phyloP scores from a whole-genome alignment of 2,113 vertebrate species.

The Dasyprocta punctata region DNA sequence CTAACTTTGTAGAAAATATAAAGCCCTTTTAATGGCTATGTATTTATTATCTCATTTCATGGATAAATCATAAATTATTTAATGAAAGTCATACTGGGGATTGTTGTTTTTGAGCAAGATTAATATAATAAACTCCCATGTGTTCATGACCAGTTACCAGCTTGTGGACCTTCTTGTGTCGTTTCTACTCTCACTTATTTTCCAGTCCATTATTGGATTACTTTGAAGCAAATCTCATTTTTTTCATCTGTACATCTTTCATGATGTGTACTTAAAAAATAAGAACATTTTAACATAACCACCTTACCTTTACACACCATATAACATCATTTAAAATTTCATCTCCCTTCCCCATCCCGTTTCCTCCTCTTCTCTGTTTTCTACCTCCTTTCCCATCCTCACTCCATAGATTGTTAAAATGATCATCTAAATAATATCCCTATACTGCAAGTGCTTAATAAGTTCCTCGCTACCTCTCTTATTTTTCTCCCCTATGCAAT shows the following conservation, averaged over 20 bases:
- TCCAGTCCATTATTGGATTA: background rate
- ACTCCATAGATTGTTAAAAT: background rate
- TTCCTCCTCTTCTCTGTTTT: no score
- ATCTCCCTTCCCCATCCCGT: background rate
- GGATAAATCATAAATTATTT: conserved; percentile 11
- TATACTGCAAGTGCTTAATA: background rate
- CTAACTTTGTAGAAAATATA: background rate
- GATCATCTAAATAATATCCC: background rate
- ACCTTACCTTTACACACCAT: background rate
- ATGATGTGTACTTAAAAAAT: background rate
- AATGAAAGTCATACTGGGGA: background rate
- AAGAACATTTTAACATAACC: background rate
- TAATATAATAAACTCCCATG: background rate
- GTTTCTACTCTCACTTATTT: background rate
- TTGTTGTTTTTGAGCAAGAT: background rate
- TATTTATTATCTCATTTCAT: conserved; percentile 30
- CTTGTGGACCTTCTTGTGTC: background rate
- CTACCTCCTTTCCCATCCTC: background rate
- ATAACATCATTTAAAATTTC: background rate
- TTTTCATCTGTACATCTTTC: background rate
- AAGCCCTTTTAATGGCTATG: background rate
- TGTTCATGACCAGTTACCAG: background rate
- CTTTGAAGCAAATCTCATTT: background rate
- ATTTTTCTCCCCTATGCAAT: background rate
- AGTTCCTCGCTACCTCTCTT: background rate